Evolutionary conservation across 2,888 invertebrate genomes (phyloP), one percentile per base, ranked within the genome.

Genomic region (Rhingia rostrata): DNA sequence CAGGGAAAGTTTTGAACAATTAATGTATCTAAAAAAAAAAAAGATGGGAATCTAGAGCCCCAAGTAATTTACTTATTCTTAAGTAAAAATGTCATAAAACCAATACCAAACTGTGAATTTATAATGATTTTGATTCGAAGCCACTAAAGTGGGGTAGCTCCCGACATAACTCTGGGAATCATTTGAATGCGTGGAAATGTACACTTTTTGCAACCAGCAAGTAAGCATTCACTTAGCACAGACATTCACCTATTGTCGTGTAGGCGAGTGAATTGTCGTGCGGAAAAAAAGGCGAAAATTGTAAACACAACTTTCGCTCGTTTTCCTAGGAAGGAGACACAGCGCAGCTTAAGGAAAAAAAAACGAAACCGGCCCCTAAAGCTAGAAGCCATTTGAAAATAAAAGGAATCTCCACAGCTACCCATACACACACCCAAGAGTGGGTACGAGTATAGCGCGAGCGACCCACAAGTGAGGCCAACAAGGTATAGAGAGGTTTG

Each of bases 221-320:
- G 22, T 2, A 61, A 47, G 61, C 72, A 43, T 53, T 72, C 43
- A 39, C 10, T 39, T 39, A 22, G 22, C 22, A 22, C 10, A 14
- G 6, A 6, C 53, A 35, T 12, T 32, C 43, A 30, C 32, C 79
- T 80, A 54, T 47, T 41, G 47, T 73, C 63, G 67, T 64, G 80
- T 75, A 75, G 80, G 80, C 75, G 80, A 74, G 69, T 56, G 75
- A 39, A 69, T 69, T 74, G 75, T 75, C 74, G 80, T 81, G 74
- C 74, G 74, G 67, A 56, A 58, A 58, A 67, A 49, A 67, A 47
- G 75, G 54, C 45, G 63, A 67, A 58, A 72, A 78, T 78, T 64
- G 56, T 14, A 43, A 9, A 63, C 54, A 33, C 60, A 78, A 83
- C 82, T 83, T 82, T 82, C 82, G 82, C 78, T 81, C n/a, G 58